Evolutionary conservation across 2,888 invertebrate species (phyloP).

Genomic region (Drosophila mercatorum): DNA sequence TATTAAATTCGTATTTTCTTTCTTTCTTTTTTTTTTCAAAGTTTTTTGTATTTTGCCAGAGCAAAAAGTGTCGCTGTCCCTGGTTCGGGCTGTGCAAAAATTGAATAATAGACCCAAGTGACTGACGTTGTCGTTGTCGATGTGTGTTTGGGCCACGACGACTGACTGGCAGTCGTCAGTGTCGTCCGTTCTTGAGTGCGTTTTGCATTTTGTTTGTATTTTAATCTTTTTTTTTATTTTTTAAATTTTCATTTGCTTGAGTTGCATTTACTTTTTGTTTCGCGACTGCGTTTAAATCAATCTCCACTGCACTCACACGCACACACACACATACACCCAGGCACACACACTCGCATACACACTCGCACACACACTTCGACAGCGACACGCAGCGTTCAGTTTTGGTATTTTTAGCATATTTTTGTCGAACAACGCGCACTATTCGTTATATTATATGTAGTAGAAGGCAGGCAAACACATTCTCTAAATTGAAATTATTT

Average conservation of each 20-base stretch:
- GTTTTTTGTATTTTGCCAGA: conserved; percentile 20
- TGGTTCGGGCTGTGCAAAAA: conserved; percentile 56
- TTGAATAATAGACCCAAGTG: conserved; percentile 71
- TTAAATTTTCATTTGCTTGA: conserved; percentile 13
- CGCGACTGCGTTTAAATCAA: conserved; percentile 76
- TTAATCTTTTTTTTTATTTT: conserved; percentile 5
- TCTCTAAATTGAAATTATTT: conserved; percentile 81
- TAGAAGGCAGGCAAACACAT: conserved; percentile 69
- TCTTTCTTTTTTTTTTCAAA: neutral
- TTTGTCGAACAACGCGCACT: conserved; percentile 74
- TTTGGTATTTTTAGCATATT: conserved; percentile 77
- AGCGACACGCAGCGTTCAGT: conserved; percentile 75
- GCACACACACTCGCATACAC: conserved; percentile 7
- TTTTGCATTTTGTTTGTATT: conserved; percentile 53
- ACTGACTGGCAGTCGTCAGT: conserved; percentile 50
- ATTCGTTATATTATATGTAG: conserved; percentile 60
- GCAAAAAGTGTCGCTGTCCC: conserved; percentile 58
- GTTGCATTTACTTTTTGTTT: conserved; percentile 49
- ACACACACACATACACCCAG: conserved; percentile 10
- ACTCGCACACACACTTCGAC: conserved; percentile 23
- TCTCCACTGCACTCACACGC: conserved; percentile 54
- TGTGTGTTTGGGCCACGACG: conserved; percentile 27
- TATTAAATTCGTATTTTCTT: conserved; percentile 27
- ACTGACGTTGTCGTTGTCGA: conserved; percentile 68
- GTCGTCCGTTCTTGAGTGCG: conserved; percentile 48